A percentile compares a stretch with the other conserved stretches of the same genome.
Evolutionary conservation across 2,113 vertebrate genomes (phyloP).

Genomic region (Eolophus roseicapilla): DNA sequence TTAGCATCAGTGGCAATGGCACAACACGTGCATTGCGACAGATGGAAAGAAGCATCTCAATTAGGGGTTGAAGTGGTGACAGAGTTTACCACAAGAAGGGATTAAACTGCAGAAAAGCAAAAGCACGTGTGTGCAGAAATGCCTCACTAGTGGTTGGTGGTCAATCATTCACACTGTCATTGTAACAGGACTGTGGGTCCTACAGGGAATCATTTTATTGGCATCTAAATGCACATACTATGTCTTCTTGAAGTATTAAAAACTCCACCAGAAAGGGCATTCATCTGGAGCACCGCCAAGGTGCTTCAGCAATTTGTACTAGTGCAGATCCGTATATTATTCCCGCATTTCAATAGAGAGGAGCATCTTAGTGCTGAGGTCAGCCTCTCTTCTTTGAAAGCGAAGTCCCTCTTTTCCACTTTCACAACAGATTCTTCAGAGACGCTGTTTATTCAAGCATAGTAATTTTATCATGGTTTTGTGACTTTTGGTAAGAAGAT

Average conservation of each 20-base stretch:
- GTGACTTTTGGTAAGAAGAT: background rate
- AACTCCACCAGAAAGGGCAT: conserved; percentile 9
- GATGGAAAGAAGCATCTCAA: background rate
- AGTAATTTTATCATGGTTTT: background rate
- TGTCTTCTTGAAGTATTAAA: conserved; percentile 43
- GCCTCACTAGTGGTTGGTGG: background rate
- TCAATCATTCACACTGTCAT: background rate
- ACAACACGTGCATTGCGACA: background rate
- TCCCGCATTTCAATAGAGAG: background rate
- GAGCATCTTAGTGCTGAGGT: background rate
- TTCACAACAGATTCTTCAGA: background rate
- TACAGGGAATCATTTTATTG: conserved; percentile 10
- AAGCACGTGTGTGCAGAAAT: background rate
- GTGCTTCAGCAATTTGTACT: background rate
- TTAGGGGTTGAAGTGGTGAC: background rate
- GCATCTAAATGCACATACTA: conserved; percentile 1
- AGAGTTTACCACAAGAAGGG: background rate
- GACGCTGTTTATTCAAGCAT: background rate
- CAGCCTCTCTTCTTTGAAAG: background rate
- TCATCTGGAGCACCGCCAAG: background rate
- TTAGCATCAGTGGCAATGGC: background rate
- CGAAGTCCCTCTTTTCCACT: background rate
- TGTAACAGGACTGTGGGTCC: background rate
- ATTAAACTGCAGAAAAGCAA: background rate
- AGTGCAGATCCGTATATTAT: background rate